These are phyloP conservation scores for Cydia amplana DNA, from an alignment of 1,140 invertebrate genomes.

Conservation along the genomic window DNA sequence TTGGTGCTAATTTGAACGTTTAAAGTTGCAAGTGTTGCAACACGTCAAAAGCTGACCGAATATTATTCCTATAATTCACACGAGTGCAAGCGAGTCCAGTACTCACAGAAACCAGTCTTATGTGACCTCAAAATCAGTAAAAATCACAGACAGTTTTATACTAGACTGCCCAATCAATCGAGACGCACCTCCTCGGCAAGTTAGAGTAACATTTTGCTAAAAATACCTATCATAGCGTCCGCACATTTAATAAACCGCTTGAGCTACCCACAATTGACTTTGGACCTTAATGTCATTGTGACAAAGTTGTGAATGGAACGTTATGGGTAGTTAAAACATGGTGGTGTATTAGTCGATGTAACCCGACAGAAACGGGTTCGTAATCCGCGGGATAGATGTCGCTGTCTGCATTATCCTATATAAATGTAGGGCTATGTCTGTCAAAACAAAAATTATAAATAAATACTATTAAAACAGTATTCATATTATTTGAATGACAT, in stretches of 20 bases:
- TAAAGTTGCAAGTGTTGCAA: conserved; percentile 31
- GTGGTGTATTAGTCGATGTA: conserved; percentile 37
- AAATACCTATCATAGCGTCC: conserved; percentile 29
- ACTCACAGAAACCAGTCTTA: background rate
- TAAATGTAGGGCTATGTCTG: conserved; percentile 35
- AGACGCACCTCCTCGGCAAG: background rate
- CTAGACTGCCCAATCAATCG: background rate
- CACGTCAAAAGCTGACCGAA: conserved; percentile 16
- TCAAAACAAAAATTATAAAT: background rate
- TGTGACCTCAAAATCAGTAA: background rate
- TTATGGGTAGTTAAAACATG: background rate
- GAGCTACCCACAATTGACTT: background rate
- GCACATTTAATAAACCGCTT: conserved; percentile 19
- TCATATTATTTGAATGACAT: background rate
- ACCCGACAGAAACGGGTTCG: conserved; percentile 46
- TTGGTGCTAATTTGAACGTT: conserved; percentile 31
- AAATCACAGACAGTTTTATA: background rate
- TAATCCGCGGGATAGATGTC: conserved; percentile 52
- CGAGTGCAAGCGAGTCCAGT: background rate
- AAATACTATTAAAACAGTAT: background rate
- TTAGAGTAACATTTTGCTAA: background rate
- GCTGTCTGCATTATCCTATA: conserved; percentile 57
- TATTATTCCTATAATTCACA: background rate
- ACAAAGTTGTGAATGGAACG: conserved; percentile 3
- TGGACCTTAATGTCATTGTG: background rate